Percentiles rank a stretch among this genome's conserved stretches.
phyloP scores from a whole-genome alignment of 1,140 invertebrate species.

The Venturia canescens region DNA sequence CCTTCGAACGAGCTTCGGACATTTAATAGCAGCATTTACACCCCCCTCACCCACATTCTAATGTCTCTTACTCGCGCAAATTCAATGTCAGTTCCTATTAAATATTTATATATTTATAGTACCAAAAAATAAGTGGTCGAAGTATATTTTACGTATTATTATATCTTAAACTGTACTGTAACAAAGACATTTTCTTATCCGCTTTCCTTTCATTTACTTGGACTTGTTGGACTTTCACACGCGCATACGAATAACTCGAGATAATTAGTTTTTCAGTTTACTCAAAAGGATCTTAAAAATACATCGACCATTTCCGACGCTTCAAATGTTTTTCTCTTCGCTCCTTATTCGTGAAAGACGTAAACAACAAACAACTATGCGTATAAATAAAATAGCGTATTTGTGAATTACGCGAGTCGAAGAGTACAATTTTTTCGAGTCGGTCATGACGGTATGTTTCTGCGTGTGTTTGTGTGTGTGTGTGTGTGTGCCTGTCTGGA shows the following conservation, averaged over 20 bases:
- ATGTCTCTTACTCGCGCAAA: neutral
- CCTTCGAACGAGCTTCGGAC: neutral
- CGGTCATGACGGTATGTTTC: neutral
- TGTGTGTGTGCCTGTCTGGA: neutral
- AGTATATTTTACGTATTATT: conserved; percentile 22
- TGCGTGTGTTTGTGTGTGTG: neutral
- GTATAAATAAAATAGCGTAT: conserved; percentile 22
- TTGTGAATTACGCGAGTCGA: conserved; percentile 4
- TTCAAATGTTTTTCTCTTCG: too few species aligned
- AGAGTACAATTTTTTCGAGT: neutral
- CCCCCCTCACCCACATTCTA: conserved; percentile 7
- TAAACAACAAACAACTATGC: conserved; percentile 6
- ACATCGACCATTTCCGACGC: neutral
- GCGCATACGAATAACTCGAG: conserved; percentile 1
- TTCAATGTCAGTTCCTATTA: neutral
- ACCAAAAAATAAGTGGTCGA: conserved; percentile 16
- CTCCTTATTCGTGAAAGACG: neutral
- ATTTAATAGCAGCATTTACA: neutral
- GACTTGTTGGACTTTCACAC: neutral
- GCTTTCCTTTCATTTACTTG: neutral
- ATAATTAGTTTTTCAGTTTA: neutral
- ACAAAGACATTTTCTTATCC: neutral
- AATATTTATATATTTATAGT: conserved; percentile 16
- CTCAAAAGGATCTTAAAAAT: neutral
- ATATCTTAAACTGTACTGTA: conserved; percentile 4